These are phyloP conservation scores for Bellardia bayeri DNA, from an alignment of 2,888 invertebrate species.

Conservation along the genomic window DNA sequence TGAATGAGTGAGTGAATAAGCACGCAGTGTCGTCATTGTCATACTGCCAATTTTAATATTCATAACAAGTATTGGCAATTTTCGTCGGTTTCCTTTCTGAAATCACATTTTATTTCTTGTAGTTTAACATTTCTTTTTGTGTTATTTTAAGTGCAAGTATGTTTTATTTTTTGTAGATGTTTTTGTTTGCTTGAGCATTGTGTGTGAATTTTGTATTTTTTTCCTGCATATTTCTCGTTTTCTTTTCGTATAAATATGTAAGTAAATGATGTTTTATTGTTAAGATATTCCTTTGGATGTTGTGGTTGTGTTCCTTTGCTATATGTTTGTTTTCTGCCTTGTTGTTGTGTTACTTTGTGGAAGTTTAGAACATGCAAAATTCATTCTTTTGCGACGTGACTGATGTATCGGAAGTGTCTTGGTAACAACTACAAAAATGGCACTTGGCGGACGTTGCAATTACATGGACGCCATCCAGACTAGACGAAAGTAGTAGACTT, in stretches of 20 bases:
- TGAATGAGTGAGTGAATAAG: slow-evolving; percentile 3
- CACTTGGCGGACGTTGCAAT: slow-evolving; percentile 75
- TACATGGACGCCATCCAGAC: slow-evolving; percentile 76
- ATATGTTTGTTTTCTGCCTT: slow-evolving; percentile 13
- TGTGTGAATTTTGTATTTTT: slow-evolving; percentile 41
- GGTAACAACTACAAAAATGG: slow-evolving; percentile 69
- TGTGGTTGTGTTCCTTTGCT: slow-evolving; percentile 13
- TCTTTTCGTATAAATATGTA: slow-evolving; percentile 39
- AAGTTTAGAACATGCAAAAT: slow-evolving; percentile 72
- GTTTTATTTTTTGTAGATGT: slow-evolving; percentile 13
- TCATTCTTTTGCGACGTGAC: slow-evolving; percentile 71
- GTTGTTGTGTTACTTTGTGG: slow-evolving; percentile 47
- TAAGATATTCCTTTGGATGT: slow-evolving; percentile 48
- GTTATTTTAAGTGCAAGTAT: slow-evolving; percentile 60
- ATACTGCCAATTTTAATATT: slow-evolving; percentile 78
- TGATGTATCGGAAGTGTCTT: slow-evolving; percentile 73
- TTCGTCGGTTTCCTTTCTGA: slow-evolving; percentile 79
- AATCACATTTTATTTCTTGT: slow-evolving; percentile 70
- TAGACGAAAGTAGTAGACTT: slow-evolving; percentile 75
- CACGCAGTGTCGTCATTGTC: slow-evolving; percentile 43
- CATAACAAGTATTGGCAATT: slow-evolving; percentile 79
- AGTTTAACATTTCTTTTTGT: slow-evolving; percentile 52
- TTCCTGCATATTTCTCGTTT: slow-evolving; percentile 30
- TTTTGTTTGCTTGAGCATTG: slow-evolving; percentile 27
- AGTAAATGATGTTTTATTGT: slow-evolving; percentile 60